These are phyloP conservation scores for Ceyx cyanopectus DNA, from an alignment of 2,113 vertebrate genomes.

Conservation along the genomic window DNA sequence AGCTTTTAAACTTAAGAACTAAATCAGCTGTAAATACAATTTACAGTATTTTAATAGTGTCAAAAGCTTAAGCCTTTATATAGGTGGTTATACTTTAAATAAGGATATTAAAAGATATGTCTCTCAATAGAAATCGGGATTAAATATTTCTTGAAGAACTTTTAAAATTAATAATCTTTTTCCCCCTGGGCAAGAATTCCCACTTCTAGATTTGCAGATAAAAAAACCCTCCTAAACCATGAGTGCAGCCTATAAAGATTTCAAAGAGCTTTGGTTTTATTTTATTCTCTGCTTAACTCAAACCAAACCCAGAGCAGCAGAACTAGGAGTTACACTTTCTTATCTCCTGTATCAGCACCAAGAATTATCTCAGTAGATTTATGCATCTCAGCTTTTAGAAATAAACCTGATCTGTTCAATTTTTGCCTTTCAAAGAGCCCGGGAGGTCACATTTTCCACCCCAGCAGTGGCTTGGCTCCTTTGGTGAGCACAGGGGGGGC, in stretches of 20 bases:
- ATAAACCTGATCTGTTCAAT: background rate
- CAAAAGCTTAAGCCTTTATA: background rate
- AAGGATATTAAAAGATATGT: background rate
- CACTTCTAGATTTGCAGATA: background rate
- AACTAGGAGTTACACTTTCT: background rate
- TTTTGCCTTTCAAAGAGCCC: background rate
- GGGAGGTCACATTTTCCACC: background rate
- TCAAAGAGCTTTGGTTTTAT: background rate
- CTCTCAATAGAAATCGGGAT: background rate
- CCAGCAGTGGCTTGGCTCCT: background rate
- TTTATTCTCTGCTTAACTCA: background rate
- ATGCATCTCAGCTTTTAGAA: background rate
- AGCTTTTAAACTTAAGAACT: background rate
- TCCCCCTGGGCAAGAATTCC: background rate
- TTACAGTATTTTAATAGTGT: background rate
- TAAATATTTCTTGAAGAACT: background rate
- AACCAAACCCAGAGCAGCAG: background rate
- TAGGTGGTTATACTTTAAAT: background rate
- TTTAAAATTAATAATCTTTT: background rate
- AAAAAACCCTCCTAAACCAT: background rate
- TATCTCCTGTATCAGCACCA: background rate
- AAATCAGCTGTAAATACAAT: background rate
- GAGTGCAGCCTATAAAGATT: background rate
- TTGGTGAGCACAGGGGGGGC: rapidly evolving
- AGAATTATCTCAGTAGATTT: background rate